Evolutionary conservation across 2,888 invertebrate species (phyloP), one percentile per base, ranked within the genome.

Genomic region (Mimumesa dahlbomi): DNA sequence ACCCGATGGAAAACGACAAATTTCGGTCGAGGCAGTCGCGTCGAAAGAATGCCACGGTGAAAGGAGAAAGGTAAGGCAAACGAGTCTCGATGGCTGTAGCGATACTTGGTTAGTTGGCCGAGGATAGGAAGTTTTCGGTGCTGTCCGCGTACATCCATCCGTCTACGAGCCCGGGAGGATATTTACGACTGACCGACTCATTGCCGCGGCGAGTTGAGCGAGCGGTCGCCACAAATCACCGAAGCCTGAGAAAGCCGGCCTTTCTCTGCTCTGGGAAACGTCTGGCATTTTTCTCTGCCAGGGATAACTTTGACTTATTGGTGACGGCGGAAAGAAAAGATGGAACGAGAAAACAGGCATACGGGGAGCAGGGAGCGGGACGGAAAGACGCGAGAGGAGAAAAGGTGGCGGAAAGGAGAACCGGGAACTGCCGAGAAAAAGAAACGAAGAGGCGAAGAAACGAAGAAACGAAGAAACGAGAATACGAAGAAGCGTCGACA

Each of bases 181-280:
- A 89, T 89, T 89, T 89, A 89, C 88, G 89, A 88, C 88, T 88
- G 88, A 86, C 88, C 89, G 86, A 87, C 85, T 88, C 89, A 89
- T 88, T 87, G 88, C 85, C 85, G 86, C 87, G 85, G 85, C 82
- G 86, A 88, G 86, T 87, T 86, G 88, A 88, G 88, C 88, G 86
- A 87, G 85, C 86, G 85, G 82, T 84, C 84, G 88, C 87, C 86
- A 88, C 89, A 89, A 89, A 89, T 89, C 89, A 89, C 87, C n/a
- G n/a, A n/a, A n/a, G n/a, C 83, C 73, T 75, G 82, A 84, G 85
- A 86, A 86, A 86, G 86, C 85, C 82, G 82, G 85, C 87, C 88
- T 88, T 88, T 89, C 88, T 88, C 88, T 85, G 85, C 87, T 84
- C 86, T 85, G 85, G 87, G 86, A 88, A 88, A 88, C 86, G 88